Percentiles rank a stretch among this genome's conserved stretches.
Conservation (phyloP, 2,888 invertebrate species). For the Balanococcus diminutus region DNA sequence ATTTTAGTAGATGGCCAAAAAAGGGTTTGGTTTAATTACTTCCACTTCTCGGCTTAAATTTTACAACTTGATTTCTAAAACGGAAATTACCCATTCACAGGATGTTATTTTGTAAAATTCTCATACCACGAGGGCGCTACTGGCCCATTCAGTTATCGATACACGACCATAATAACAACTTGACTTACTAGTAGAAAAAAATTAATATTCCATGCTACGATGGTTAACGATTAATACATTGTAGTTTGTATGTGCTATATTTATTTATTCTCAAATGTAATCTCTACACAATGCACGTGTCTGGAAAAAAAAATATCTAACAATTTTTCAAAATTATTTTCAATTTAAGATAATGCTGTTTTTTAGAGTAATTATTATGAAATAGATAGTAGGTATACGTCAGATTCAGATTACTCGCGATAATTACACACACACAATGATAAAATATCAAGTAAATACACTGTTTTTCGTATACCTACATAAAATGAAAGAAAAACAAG, state of each 20-base stretch:
- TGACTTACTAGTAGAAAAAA: too few relatives aligned
- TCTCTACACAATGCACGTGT: not conserved
- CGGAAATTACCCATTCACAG: not conserved
- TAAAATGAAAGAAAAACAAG: not conserved
- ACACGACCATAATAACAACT: not conserved
- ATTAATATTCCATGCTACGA: not conserved
- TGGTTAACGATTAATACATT: not conserved
- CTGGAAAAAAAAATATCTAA: not conserved
- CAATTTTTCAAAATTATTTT: not conserved
- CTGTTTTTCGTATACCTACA: not conserved
- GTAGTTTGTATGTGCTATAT: not conserved
- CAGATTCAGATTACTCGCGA: too few relatives aligned
- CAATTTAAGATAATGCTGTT: not conserved
- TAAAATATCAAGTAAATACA: not conserved
- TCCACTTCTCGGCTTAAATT: not conserved
- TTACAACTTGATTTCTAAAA: not conserved
- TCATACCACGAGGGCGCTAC: not conserved
- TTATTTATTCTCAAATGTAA: not conserved
- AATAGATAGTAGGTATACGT: not conserved
- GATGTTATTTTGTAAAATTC: constrained; percentile 11
- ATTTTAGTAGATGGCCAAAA: not conserved
- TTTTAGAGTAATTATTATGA: not conserved
- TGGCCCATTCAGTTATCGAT: not conserved
- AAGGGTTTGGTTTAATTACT: not conserved
- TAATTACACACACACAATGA: too few relatives aligned